Conservation (phyloP, 2,888 invertebrate species). For the Drosophila sordidula region DNA sequence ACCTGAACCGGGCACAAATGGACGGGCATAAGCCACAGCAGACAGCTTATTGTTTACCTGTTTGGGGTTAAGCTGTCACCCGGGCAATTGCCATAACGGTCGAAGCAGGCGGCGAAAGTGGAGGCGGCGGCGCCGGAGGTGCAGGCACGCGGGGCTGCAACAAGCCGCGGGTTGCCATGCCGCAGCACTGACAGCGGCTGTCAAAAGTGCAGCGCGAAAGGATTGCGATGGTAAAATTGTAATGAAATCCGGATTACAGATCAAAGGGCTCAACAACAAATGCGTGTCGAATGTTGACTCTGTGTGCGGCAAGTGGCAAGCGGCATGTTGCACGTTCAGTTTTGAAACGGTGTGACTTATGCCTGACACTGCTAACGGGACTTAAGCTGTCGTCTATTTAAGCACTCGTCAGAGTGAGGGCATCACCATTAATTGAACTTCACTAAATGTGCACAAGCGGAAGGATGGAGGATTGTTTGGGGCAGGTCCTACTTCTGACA, state of each 20-base stretch:
- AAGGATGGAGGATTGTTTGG: too few species aligned
- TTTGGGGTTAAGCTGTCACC: conserved; percentile 11
- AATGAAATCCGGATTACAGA: conserved; percentile 67
- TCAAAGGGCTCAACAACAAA: conserved; percentile 43
- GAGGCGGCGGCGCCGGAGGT: not conserved
- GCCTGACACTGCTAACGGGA: conserved; percentile 16
- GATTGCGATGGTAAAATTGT: conserved; percentile 52
- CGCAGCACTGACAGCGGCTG: conserved; percentile 39
- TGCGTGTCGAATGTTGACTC: conserved; percentile 40
- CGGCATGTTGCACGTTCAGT: conserved; percentile 5
- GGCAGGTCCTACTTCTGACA: conserved; percentile 7
- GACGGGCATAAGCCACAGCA: conserved; percentile 2
- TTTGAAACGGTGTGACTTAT: conserved; percentile 21
- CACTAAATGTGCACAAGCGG: too few species aligned
- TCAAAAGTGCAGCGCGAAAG: conserved; percentile 43
- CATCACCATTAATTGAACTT: conserved; percentile 37
- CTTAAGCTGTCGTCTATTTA: conserved; percentile 36
- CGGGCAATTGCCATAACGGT: conserved; percentile 11
- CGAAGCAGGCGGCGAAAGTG: not conserved
- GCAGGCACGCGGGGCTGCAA: too few species aligned
- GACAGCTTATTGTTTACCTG: conserved; percentile 14
- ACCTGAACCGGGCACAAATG: too few species aligned
- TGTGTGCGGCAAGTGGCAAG: conserved; percentile 4
- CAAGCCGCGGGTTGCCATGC: not conserved
- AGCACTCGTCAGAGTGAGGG: conserved; percentile 17